Evolutionary conservation across 2,113 vertebrate genomes (phyloP), one percentile per base, ranked within the genome.

Genomic region (Uropsilus gracilis): DNA sequence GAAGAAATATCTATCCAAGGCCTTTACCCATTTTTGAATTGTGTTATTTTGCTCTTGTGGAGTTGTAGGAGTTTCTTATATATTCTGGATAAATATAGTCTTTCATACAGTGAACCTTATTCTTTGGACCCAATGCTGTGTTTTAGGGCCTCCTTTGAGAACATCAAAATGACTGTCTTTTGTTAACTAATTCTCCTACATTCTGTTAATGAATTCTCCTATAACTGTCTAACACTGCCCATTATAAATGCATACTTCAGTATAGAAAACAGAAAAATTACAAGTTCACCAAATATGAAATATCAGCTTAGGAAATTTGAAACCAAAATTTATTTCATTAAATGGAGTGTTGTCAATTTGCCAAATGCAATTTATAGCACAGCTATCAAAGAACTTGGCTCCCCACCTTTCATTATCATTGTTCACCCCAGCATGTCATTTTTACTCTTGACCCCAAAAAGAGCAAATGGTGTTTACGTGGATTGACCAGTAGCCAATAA

Each of bases 271-370:
- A 63, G 18, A 69, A 48, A 89, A 96, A n/a, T 14, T 59, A 57
- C 18, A 76, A 75, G 6, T 48, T 91, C 42, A 89, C 50, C 53
- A 73, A 42, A 86, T 73, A 11, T 46, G 50, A 81, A 64, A 10
- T 34, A 20, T 68, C 78, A 93, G 63, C 55, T 91, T 68, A 48
- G 28, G 24, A 95, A 86, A 86, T 89, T n/a, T 4, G 16, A 86
- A 89, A 72, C 59, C 24, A 8, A 90, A 80, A 37, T 32, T 6
- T 75, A 78, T 89, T 80, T 76, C 20, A 83, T 86, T 78, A 69
- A 87, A 89, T 44, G 16, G 13, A 46, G 28, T 11, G 34, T 50
- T 91, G 89, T 61, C 24, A 72, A 3, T 37, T 77, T 85, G 32
- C 46, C 57, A 71, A 88, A 34, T 90, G 73, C 28, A 81, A 76